Evolutionary conservation across 2,797 vertebrate species (phyloP), one percentile per base, ranked within the genome.

Genomic region (Scomberomorus guttatus): DNA sequence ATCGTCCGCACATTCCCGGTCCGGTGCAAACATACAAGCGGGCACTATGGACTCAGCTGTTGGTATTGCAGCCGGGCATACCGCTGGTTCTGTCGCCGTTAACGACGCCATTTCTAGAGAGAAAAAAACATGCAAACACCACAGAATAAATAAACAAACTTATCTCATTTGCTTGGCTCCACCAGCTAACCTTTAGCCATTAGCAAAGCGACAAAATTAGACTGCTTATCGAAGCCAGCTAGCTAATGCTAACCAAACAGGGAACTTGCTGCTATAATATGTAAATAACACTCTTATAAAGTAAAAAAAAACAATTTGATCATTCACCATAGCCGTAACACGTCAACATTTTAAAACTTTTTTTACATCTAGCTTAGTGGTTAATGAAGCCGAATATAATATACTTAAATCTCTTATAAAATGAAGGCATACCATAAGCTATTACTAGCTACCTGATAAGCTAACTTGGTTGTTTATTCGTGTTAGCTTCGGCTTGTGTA

Each of bases 21-120:
- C 97, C 0, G 98, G 98, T 17, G 97, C 97, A 71, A 98, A 99
- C 96, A 98, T 98, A 12, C 96, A 97, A 58, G 97, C 96, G 22
- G 97, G 97, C 13, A 98, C 96, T 69, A 96, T 92, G 27, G 96
- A 83, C 70, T 95, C 95, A 24, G 76, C 73, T 14, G 85, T 46
- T 1, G 80, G 20, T 32, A 75, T 32, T 11, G 82, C 42, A 61
- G 46, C 79, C 59, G 95, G 86, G 37, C 92, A 95, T 59, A 94
- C 72, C 78, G 90, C 94, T 42, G 95, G 90, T 78, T 97, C 96
- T 79, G 93, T 89, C 89, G 93, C 91, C 89, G 87, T 75, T 83
- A 94, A 91, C 87, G 96, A 91, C 93, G 96, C 95, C 96, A 97
- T 96, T 81, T 94, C 89, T 83, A 11, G 1, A 61, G 2, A n/a